phyloP scores from a whole-genome alignment of 1,140 invertebrate species.

The Drosophila busckii region DNA sequence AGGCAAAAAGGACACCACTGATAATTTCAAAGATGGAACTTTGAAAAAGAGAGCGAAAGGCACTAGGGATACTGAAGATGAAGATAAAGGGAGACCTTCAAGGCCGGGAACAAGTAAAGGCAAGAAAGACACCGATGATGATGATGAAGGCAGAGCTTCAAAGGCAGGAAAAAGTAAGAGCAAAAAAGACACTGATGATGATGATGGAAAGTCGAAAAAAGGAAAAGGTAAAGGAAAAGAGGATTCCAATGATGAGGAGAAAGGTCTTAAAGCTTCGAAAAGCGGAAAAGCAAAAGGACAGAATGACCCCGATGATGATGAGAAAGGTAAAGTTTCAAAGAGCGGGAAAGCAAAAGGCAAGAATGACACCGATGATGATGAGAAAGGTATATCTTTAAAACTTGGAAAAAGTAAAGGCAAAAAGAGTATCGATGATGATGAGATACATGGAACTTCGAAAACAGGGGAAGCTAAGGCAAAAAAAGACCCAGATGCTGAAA shows the following conservation, averaged over 20 bases:
- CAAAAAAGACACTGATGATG: neutral
- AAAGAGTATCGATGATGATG: neutral
- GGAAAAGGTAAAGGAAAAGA: neutral
- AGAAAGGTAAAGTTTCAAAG: neutral
- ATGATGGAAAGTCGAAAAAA: neutral
- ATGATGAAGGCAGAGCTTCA: neutral
- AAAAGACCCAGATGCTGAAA: neutral
- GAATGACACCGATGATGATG: too few relatives aligned
- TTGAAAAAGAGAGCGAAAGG: too few relatives aligned
- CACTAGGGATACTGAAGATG: too few relatives aligned
- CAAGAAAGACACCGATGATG: neutral
- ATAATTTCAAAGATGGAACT: too few relatives aligned
- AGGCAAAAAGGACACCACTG: neutral
- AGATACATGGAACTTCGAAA: neutral
- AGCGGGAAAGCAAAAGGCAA: neutral
- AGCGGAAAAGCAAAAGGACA: neutral
- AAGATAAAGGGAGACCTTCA: too few relatives aligned
- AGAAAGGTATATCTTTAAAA: neutral
- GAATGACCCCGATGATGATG: neutral
- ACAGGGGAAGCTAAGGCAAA: neutral
- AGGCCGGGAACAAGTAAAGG: neutral
- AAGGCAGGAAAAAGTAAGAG: neutral
- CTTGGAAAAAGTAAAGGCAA: neutral
- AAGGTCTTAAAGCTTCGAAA: neutral
- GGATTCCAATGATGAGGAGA: neutral